Evolutionary conservation across 2,797 vertebrate species (phyloP).

Genomic region (Pipistrellus kuhlii): DNA sequence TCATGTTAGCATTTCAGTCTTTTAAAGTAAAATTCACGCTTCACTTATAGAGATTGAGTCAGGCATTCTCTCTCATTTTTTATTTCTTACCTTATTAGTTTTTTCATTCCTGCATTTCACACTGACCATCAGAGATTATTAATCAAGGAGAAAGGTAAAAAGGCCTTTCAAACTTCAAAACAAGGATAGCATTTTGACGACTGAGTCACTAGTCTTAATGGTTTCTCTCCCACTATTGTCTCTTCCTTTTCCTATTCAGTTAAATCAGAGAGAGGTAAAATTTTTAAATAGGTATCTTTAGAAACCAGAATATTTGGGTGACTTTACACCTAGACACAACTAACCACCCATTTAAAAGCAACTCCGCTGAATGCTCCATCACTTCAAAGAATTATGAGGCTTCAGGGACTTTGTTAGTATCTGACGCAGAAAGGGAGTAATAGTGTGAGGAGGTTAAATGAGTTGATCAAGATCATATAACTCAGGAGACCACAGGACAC

Average conservation of each 20-base stretch:
- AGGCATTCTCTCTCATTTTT: conserved; percentile 7
- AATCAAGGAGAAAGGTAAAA: not conserved
- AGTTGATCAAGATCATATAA: not conserved
- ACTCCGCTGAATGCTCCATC: not conserved
- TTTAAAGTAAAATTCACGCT: conserved; percentile 1
- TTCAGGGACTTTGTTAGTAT: not conserved
- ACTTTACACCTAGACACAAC: not conserved
- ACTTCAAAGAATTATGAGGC: not conserved
- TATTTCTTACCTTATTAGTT: not conserved
- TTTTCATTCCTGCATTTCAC: not conserved
- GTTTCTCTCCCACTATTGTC: not conserved
- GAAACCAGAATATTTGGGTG: not conserved
- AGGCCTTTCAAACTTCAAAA: not conserved
- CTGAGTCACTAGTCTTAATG: not conserved
- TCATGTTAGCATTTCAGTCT: not conserved
- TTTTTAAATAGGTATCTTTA: not conserved
- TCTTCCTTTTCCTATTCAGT: not conserved
- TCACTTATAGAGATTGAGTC: not conserved
- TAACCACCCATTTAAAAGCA: not conserved
- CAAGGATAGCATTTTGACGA: not conserved
- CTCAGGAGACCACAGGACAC: not conserved
- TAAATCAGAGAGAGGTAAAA: not conserved
- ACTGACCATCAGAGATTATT: not conserved
- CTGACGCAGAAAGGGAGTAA: not conserved
- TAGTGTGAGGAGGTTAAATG: not conserved